phyloP scores from a whole-genome alignment of 2,888 invertebrate species.

The Adelognathus sp. region DNA sequence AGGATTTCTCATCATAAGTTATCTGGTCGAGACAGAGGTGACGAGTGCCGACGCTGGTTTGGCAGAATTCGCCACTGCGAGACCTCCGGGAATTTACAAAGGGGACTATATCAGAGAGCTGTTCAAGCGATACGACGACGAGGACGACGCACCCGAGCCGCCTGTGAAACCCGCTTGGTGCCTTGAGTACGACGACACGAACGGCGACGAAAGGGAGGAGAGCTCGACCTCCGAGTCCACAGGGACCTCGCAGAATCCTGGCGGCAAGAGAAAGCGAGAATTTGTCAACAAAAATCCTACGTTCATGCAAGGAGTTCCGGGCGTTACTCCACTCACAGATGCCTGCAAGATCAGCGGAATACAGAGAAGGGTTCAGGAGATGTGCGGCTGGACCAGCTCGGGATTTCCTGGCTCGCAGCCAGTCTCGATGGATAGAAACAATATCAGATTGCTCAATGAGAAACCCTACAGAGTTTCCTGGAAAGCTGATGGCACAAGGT shows the following conservation, averaged over 20 bases:
- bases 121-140: slow-evolving; percentile 89
- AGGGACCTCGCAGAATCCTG: slow-evolving; percentile 29
- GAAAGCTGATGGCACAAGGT: slow-evolving; percentile 99
- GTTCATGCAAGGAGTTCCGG: slow-evolving; percentile 94
- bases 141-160: slow-evolving; percentile 85
- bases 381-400: slow-evolving; percentile 90
- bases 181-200: slow-evolving; percentile 82
- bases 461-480: slow-evolving; percentile 98
- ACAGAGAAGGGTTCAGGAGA: slow-evolving; percentile 88
- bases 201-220: slow-evolving; percentile 68
- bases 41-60: slow-evolving; percentile 93
- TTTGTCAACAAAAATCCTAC: slow-evolving; percentile 84
- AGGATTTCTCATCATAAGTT: slow-evolving; percentile 96
- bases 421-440: slow-evolving; percentile 95
- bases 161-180: slow-evolving; percentile 95
- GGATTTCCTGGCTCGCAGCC: slow-evolving; percentile 99
- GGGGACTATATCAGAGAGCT: slow-evolving; percentile 96
- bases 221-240: slow-evolving; percentile 57
- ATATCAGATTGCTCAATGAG: slow-evolving; percentile 88
- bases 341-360: slow-evolving; percentile 84
- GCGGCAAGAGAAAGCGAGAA: slow-evolving; percentile 82
- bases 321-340: slow-evolving; percentile 88
- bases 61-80: slow-evolving; percentile 87
- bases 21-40: slow-evolving; percentile 92
- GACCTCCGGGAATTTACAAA: slow-evolving; percentile 99